These are phyloP conservation scores for Agapornis canus DNA, from an alignment of 2,797 vertebrate genomes.

Conservation along the genomic window DNA sequence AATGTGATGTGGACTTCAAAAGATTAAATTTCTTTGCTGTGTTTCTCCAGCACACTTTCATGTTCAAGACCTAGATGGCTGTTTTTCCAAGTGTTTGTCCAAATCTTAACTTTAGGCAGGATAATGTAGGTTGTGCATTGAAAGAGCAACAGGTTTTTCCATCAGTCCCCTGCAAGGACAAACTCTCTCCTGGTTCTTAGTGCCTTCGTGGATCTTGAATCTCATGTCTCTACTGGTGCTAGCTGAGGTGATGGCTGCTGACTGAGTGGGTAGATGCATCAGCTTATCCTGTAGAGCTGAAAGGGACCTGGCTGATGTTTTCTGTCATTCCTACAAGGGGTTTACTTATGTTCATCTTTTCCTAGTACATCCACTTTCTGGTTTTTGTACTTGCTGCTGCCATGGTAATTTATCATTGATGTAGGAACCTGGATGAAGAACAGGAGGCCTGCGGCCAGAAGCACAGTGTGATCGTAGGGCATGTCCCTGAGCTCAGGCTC, in stretches of 20 bases:
- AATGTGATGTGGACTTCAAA: neutral
- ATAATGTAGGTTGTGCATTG: neutral
- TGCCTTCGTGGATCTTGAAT: neutral
- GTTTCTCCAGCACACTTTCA: neutral
- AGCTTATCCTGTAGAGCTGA: neutral
- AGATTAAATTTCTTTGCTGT: neutral
- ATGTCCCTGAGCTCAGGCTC: neutral
- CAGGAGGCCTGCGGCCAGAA: neutral
- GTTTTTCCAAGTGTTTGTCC: neutral
- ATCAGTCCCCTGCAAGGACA: neutral
- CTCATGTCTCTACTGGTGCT: neutral
- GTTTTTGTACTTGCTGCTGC: neutral
- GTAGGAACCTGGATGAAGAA: neutral
- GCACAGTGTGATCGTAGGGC: neutral
- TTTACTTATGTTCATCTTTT: neutral
- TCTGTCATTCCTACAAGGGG: neutral
- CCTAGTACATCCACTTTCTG: neutral
- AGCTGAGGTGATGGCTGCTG: neutral
- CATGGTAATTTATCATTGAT: neutral
- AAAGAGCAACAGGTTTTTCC: neutral
- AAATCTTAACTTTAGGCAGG: neutral
- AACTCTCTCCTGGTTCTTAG: neutral
- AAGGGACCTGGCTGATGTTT: neutral
- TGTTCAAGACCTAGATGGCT: neutral
- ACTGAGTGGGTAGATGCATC: neutral